phyloP scores from a whole-genome alignment of 92 coral and sea anemone genomes.

The Muricea muricata region DNA sequence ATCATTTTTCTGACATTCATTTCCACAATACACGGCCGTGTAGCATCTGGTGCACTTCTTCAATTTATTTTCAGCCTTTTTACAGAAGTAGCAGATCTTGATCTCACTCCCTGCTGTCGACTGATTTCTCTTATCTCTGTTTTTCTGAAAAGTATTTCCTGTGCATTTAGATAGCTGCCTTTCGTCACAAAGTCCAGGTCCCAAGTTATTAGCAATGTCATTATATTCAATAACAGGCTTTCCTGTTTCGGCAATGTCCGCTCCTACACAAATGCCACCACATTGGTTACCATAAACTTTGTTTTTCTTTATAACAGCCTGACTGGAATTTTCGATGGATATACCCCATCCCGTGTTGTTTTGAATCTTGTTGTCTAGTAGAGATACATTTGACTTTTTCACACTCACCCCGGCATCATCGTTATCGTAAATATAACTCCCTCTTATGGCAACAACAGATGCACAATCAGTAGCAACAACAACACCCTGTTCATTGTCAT shows the following conservation, averaged over 20 bases:
- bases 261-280: not conserved
- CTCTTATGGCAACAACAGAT: slow-evolving; percentile 11
- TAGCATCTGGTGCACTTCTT: slow-evolving; percentile 60
- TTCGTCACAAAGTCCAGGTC: not conserved
- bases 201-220: not conserved
- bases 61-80: slow-evolving; percentile 11
- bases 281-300: not conserved
- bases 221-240: not conserved
- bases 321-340: not conserved
- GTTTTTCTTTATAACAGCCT: not conserved
- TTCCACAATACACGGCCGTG: slow-evolving; percentile 71
- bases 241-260: not conserved
- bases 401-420: slow-evolving; percentile 53
- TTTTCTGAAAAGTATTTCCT: slow-evolving; percentile 58
- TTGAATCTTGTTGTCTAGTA: not conserved
- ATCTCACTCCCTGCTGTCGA: slow-evolving; percentile 47
- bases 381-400: not conserved
- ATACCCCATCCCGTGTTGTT: not conserved
- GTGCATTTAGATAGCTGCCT: slow-evolving; percentile 8
- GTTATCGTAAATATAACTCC: slow-evolving; percentile 69
- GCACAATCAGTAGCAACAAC: slow-evolving; percentile 6
- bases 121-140: slow-evolving; percentile 60
- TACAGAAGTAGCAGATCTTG: slow-evolving; percentile 70
- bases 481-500: slow-evolving; percentile 77
- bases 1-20: slow-evolving; percentile 64